A percentile compares a stretch with the other conserved stretches of the same genome.
These are phyloP conservation scores for Sinocyclocheilus maitianheensis DNA, from an alignment of 2,113 vertebrate species.

Conservation along the genomic window DNA sequence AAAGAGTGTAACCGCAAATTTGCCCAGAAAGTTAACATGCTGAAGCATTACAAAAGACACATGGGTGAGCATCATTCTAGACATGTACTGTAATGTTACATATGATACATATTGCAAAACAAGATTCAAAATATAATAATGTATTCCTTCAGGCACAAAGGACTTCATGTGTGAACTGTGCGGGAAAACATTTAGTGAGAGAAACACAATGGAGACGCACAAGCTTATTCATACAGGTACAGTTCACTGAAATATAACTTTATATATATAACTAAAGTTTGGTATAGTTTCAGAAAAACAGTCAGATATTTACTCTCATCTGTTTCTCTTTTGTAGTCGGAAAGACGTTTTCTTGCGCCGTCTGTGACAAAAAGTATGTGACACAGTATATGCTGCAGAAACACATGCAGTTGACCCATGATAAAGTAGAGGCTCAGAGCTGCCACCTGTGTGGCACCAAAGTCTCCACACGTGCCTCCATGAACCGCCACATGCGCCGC, in stretches of 20 bases:
- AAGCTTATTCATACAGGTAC: constrained; percentile 97
- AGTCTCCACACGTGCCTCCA: constrained; percentile 95
- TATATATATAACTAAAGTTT: background rate
- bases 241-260: constrained; percentile 6
- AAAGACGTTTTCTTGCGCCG: constrained; percentile 92
- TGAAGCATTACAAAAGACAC: constrained; percentile 97
- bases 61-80: constrained; percentile 76
- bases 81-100: background rate
- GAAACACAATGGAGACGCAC: constrained; percentile 96
- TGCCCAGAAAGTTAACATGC: constrained; percentile 99
- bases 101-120: background rate
- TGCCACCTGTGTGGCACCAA: constrained; percentile 96
- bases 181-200: constrained; percentile 96
- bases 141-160: constrained; percentile 85
- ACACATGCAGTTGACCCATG: constrained; percentile 95
- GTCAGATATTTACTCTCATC: background rate
- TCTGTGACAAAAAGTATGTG: constrained; percentile 97
- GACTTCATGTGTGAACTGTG: constrained; percentile 99
- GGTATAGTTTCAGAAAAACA: background rate
- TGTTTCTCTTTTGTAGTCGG: constrained; percentile 80
- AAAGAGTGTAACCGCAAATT: constrained; percentile 95
- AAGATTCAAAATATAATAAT: background rate
- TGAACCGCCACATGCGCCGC: constrained; percentile 94
- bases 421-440: constrained; percentile 96
- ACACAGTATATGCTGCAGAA: constrained; percentile 99